Percentiles rank a stretch among this genome's conserved stretches.
Conservation (phyloP, 2,797 vertebrate genomes). For the Pseudotriccus pelzelni region DNA sequence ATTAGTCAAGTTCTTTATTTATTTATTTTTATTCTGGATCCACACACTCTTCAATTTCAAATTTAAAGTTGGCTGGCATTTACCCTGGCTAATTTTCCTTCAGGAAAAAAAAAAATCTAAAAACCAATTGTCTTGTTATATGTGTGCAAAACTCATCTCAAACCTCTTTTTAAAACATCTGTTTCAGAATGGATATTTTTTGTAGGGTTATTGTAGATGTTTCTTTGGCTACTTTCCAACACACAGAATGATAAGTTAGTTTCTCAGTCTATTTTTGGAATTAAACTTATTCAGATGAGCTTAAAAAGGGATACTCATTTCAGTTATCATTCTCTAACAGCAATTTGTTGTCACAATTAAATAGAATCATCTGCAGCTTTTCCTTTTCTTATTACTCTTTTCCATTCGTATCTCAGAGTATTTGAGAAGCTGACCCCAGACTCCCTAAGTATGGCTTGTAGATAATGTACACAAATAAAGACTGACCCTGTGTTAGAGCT, state of each 20-base stretch:
- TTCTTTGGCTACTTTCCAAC: neutral
- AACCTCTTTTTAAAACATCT: neutral
- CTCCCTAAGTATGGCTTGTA: neutral
- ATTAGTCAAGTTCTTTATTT: fast-evolving
- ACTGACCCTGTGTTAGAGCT: neutral
- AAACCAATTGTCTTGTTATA: fast-evolving
- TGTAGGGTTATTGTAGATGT: neutral
- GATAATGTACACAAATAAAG: conserved; percentile 22
- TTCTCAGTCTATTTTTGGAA: neutral
- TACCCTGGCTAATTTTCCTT: fast-evolving
- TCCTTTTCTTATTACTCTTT: neutral
- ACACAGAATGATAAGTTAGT: neutral
- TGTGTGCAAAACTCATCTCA: neutral
- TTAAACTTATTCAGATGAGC: neutral
- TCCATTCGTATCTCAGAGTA: neutral
- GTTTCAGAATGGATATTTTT: neutral
- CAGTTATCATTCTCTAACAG: neutral
- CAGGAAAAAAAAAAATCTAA: neutral
- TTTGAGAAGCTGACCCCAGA: neutral
- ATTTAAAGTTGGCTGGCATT: neutral
- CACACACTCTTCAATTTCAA: neutral
- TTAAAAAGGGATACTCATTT: neutral
- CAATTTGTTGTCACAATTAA: neutral
- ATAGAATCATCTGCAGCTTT: neutral
- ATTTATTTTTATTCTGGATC: neutral